Percentiles rank a stretch among this genome's conserved stretches.
Conservation (phyloP, 2,888 invertebrate genomes). For the Drosophila fungiperda region DNA sequence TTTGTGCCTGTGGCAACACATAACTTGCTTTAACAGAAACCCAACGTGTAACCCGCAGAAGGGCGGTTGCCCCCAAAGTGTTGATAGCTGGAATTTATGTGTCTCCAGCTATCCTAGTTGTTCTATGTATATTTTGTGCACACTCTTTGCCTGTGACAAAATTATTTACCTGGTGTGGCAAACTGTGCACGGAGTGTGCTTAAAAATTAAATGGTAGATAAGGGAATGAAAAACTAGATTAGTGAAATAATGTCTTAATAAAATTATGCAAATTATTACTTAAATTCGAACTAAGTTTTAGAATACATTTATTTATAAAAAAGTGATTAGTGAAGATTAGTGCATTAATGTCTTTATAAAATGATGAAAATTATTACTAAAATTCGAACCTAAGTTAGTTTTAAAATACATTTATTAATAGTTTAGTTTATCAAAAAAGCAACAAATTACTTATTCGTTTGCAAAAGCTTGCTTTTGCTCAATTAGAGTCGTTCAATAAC, state of each 20-base stretch:
- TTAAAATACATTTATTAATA: too few species aligned
- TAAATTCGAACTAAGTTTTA: background rate
- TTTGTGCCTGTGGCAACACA: background rate
- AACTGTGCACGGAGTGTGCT: background rate
- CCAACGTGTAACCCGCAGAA: background rate
- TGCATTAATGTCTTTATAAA: too few species aligned
- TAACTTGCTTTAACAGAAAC: background rate
- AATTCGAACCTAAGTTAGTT: too few species aligned
- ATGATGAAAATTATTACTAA: too few species aligned
- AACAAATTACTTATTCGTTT: background rate
- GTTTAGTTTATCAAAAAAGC: background rate
- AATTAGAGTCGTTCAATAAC: background rate
- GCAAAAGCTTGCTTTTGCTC: background rate
- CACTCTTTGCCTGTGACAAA: background rate
- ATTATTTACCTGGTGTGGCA: background rate
- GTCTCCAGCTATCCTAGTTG: background rate
- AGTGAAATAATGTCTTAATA: background rate
- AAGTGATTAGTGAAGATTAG: too few species aligned
- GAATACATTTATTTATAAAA: background rate
- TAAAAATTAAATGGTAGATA: background rate
- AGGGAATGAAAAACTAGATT: background rate
- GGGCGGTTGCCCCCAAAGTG: constrained; percentile 1
- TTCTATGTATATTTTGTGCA: background rate
- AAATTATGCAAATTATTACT: background rate
- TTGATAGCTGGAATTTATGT: constrained; percentile 10